phyloP scores from a whole-genome alignment of 23 tunicate species.

The Trididemnum miniatum region DNA sequence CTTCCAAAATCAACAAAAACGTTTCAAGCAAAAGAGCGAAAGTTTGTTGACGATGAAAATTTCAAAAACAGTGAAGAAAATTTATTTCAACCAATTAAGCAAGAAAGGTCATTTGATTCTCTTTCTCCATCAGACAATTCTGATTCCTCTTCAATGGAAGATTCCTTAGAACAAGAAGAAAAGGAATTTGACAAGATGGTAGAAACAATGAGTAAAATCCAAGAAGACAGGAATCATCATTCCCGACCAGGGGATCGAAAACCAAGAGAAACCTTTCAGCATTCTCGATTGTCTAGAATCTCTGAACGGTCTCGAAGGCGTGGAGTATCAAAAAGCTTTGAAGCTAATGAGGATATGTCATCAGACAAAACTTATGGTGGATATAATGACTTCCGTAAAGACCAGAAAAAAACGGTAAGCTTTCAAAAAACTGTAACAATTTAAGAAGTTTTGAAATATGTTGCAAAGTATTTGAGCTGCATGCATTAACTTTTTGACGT shows the following conservation, averaged over 20 bases:
- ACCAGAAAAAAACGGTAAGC: neutral
- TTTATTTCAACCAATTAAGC: neutral
- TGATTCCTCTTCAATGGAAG: neutral
- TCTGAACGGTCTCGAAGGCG: conserved; percentile 28
- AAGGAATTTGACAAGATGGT: conserved; percentile 58
- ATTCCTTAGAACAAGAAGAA: conserved; percentile 42
- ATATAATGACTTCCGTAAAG: neutral
- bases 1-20: neutral
- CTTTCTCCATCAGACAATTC: neutral
- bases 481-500: no score
- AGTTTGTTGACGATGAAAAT: neutral
- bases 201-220: conserved; percentile 41
- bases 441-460: no score
- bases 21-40: conserved; percentile 22
- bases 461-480: no score
- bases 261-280: neutral
- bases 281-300: neutral
- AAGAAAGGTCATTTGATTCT: neutral
- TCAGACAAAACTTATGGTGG: neutral
- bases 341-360: neutral
- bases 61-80: neutral
- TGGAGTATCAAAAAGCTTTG: conserved; percentile 52
- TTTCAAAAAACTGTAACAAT: no score
- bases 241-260: neutral
- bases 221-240: neutral